Base-by-base conservation (phyloP, 2,797 vertebrate species). In the Phataginus tetradactyla region DNA sequence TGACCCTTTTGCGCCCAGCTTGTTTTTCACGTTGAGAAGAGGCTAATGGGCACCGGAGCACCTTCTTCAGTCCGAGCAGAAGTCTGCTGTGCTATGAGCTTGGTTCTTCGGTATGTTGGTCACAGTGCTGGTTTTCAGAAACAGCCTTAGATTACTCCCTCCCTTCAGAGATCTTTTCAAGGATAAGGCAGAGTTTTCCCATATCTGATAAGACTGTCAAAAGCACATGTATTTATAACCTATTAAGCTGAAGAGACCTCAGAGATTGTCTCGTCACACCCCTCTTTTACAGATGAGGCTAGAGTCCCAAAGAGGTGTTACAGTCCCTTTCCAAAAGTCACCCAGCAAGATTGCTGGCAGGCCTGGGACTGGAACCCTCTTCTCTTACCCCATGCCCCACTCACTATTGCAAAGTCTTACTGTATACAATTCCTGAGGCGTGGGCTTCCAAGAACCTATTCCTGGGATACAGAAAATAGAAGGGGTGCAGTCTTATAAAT, bases 401-500 rank as follows among this genome's bases (percentile, higher is more conserved):
- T 87, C 66, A 45, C 59, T 63, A 32, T 55, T 21, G 3, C 63
- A 34, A 29, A 32, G n/a, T 61, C 34, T 42, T 69, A 0, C 42
- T n/a, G 27, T 27, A 3, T 34, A 17, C 0, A 0, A 4, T 61
- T 42, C 34, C 32, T 59, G 39, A 79, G 63, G 14, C 0, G 0
- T 11, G 45, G 80, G 25, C 20, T 87, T 51, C 61, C 4, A 18
- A 29, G 57, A 80, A 14, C 34, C 59, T 34, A 21, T 23, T 74
- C 23, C 27, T 45, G n/a, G 66, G 25, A 71, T 42, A n/a, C 49
- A 45, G 55, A 37, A 51, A 68, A 59, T 53, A 27, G n/a, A 84
- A 32, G 9, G 27, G 51, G 53, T 27, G 1, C 29, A 9, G 1
- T 85, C 53, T 79, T 81, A 55, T 34, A 79, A 93, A 79, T 71